Base-by-base conservation (phyloP, 1,140 invertebrate genomes). In the Drosophila lacertosa region DNA sequence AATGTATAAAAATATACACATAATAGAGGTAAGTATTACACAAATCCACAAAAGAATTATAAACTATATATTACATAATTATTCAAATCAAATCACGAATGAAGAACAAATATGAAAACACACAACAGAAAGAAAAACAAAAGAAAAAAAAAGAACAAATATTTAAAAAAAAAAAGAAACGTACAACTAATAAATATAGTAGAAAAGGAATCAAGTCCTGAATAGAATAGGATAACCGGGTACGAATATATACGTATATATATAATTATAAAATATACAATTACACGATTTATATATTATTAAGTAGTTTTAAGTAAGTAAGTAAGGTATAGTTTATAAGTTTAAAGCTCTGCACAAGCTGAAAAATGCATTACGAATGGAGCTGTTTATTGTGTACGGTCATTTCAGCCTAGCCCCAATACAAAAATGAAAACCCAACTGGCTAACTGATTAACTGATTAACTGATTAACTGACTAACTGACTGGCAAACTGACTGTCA, bases 241-340 rank as follows among this genome's bases (percentile, higher is more conserved):
- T 72, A 78, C 76, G 54, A 82, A 82, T 73, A 81, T 59, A 58
- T 57, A 62, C 33, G 32, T 63, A 69, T 39, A 45, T 53, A 68
- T 53, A 54, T 53, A 63, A 47, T 39, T 63, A 60, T 63, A 64
- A 37, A 76, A 81, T 76, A 80, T 72, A 81, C 77, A 80, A 76
- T 76, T 72, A 81, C 77, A 80, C 69, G 68, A 55, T 57, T 77
- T 71, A 58, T 70, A 58, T 70, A 76, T 48, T 77, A 67, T 55
- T 50, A 13, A 48, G 24, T 51, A 42, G 24, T 35, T 29, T 40
- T 35, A 33, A 26, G 50, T 47, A 26, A 47, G 57, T 59, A 53
- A 44, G 22, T 50, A 44, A 44, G 15, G 24, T 45, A 35, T 22
- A 39, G 58, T 39, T 39, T 53, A 40, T 54, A 54, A 54, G 51